Evolutionary conservation across 2,797 vertebrate species (phyloP).

Genomic region (Myotis findleyi): DNA sequence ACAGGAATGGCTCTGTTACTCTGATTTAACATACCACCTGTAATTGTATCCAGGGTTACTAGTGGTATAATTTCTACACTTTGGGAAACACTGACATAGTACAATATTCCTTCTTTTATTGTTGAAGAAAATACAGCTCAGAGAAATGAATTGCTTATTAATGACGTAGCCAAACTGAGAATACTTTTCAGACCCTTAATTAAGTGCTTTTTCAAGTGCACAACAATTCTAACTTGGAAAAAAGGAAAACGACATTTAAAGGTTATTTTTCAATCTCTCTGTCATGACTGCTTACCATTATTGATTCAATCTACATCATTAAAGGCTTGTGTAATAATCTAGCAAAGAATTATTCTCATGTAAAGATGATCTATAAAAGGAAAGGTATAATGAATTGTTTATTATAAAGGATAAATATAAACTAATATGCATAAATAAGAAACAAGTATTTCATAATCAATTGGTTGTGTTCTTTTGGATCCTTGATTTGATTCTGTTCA

Average conservation of each 20-base stretch:
- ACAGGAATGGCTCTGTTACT: background rate
- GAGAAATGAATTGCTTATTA: background rate
- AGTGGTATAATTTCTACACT: background rate
- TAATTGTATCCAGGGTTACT: background rate
- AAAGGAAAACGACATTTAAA: constrained; percentile 42
- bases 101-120: background rate
- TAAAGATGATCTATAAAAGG: background rate
- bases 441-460: background rate
- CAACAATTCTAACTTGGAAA: background rate
- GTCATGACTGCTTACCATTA: background rate
- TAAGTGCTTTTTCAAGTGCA: background rate
- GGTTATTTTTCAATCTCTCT: background rate
- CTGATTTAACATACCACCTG: background rate
- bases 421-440: background rate
- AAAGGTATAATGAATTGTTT: background rate
- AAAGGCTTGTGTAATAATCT: background rate
- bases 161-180: background rate
- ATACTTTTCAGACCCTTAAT: background rate
- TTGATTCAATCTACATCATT: background rate
- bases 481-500: background rate
- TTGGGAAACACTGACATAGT: background rate
- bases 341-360: background rate
- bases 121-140: background rate
- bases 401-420: background rate
- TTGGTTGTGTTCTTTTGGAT: background rate